Conservation (phyloP, 2,113 vertebrate species). For the Cepphus grylle region DNA sequence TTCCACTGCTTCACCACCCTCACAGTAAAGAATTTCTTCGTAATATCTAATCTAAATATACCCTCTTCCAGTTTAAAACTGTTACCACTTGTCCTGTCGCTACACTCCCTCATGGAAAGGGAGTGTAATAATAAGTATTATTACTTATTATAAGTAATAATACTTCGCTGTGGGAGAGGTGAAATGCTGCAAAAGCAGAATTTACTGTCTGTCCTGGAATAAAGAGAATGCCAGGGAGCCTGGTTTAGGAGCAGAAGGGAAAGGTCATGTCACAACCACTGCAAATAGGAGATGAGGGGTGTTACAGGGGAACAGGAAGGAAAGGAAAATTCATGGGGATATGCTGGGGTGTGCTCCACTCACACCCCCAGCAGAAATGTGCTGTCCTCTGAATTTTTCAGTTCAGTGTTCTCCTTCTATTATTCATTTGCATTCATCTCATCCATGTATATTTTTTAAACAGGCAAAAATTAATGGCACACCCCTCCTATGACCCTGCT, state of each 20-base stretch:
- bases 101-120: too few relatives aligned
- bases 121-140: too few relatives aligned
- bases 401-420: not conserved
- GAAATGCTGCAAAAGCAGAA: not conserved
- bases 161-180: not conserved
- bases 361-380: not conserved
- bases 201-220: not conserved
- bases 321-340: not conserved
- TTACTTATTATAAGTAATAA: too few relatives aligned
- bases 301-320: not conserved
- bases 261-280: not conserved
- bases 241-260: not conserved
- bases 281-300: not conserved
- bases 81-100: too few relatives aligned
- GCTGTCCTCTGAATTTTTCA: not conserved
- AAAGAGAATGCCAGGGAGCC: not conserved
- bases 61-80: too few relatives aligned
- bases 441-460: not conserved
- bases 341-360: not conserved
- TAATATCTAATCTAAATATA: too few relatives aligned
- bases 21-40: too few relatives aligned
- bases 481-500: rapidly evolving
- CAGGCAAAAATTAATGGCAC: not conserved
- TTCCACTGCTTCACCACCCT: too few relatives aligned
- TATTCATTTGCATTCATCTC: not conserved